phyloP scores from a whole-genome alignment of 2,797 vertebrate species.

The Tadarida brasiliensis region DNA sequence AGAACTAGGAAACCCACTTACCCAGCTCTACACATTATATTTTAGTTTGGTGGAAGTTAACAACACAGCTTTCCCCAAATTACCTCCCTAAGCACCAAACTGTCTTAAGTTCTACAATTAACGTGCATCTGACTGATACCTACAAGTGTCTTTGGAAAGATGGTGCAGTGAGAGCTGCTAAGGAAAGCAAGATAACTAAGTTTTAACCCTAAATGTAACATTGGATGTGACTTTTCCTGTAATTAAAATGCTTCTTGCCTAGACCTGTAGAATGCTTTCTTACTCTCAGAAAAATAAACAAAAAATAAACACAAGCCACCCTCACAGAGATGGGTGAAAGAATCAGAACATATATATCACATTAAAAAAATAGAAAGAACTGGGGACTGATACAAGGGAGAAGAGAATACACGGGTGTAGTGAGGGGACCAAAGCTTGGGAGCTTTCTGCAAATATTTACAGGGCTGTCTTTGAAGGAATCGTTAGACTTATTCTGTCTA shows the following conservation, averaged over 20 bases:
- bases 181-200: neutral
- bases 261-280: neutral
- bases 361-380: neutral
- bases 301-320: neutral
- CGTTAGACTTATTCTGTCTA: neutral
- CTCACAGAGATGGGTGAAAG: constrained; percentile 1
- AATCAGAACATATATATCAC: neutral
- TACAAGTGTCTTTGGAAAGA: neutral
- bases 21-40: neutral
- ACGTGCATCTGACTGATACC: neutral
- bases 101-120: neutral
- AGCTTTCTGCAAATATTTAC: neutral
- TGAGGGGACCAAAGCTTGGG: neutral
- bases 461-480: neutral
- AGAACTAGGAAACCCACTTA: neutral
- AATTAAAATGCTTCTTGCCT: constrained; percentile 34
- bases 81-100: neutral
- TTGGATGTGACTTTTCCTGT: neutral
- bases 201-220: constrained; percentile 16
- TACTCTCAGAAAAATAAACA: neutral
- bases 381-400: neutral
- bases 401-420: neutral
- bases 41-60: neutral
- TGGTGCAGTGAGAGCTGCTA: neutral
- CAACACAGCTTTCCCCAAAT: neutral